Evolutionary conservation across 2,113 vertebrate species (phyloP), one percentile per base, ranked within the genome.

Genomic region (Arvicanthis niloticus): DNA sequence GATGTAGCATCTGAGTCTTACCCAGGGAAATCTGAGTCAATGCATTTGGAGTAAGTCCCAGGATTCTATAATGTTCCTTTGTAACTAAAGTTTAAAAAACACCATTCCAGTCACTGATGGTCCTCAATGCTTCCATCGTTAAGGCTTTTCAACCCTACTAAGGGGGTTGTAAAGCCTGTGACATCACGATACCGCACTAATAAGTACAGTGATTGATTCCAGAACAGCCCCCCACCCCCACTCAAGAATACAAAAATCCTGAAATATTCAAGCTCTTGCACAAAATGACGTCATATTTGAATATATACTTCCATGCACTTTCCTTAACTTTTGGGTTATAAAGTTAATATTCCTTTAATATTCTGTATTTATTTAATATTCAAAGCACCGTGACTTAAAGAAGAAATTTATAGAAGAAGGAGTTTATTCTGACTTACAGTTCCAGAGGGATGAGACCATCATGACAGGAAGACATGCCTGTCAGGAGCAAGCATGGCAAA

Each of bases 41-140:
- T 72, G 56, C 22, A 91, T 70, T 70, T 88, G 31, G 73, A 78
- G 15, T 19, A 78, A 97, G 19, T 42, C 51, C 29, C 82, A 58
- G 31, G 70, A 84, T 42, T 90, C 31, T 75, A 19, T 15, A 15
- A n/a, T 51, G 85, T 88, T 92, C 31, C 51, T 58, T 65, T 65
- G 15, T 34, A 95, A 96, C 73, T 60, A 31, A 90, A 90, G 17
- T 85, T 75, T 95, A 51, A 73, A 8, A 95, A 80, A 51, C 88
- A 60, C 10, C 75, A 29, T 81, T 75, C 12, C 19, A 45, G 68
- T 48, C 80, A 51, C 73, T 86, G 37, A 65, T 24, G 42, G 40
- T 31, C 7, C 22, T 86, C 26, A 37, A n/a, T 45, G 13, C 24
- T 87, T 95, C 24, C 60, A 53, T 34, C 62, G 78, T 48, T 82